Evolutionary conservation across 2,113 vertebrate genomes (phyloP), one percentile per base, ranked within the genome.

Genomic region (Cololabis saira): DNA sequence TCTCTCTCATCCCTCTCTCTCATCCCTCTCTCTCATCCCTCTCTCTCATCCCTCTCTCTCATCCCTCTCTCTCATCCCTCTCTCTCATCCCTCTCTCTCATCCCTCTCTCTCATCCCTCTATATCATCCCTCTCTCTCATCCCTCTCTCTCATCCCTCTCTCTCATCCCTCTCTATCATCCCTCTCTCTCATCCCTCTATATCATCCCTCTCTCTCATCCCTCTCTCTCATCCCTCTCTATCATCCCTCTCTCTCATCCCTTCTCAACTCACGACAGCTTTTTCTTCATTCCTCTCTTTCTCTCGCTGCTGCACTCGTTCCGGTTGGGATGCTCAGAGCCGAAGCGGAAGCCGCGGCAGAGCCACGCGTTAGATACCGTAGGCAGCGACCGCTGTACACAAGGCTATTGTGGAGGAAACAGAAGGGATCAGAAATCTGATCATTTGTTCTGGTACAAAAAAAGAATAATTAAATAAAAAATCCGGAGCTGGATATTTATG

Each of bases 131-230:
- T 21, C 44, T 1, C 33, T 55, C 21, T 54, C 27, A 64, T 70
- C 73, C 66, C 61, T 80, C 42, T 76, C 52, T 73, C 74, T 76
- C 67, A 49, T 14, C 9, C 54, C 24, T 53, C n/a, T 54, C 64
- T 55, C 67, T 69, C 61, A 44, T 74, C 37, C 30, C 11, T 21
- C 44, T 1, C 33, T 55, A 19, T 54, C 27, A 64, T 70, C 73
- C 66, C 61, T 80, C 42, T 76, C 52, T 73, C 74, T 76, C 67
- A 49, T 14, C 9, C 54, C 24, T 53, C n/a, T n/a, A n/a, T n/a
- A n/a, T 72, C 37, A 64, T 70, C 73, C 66, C 61, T 80, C 42
- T 76, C 52, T 73, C 74, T 76, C 67, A 49, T 14, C 9, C 54
- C 24, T 53, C n/a, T 54, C 64, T 55, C 67, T 69, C 61, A 44